phyloP scores from a whole-genome alignment of 2,113 vertebrate genomes.

The Rhombomys opimus region DNA sequence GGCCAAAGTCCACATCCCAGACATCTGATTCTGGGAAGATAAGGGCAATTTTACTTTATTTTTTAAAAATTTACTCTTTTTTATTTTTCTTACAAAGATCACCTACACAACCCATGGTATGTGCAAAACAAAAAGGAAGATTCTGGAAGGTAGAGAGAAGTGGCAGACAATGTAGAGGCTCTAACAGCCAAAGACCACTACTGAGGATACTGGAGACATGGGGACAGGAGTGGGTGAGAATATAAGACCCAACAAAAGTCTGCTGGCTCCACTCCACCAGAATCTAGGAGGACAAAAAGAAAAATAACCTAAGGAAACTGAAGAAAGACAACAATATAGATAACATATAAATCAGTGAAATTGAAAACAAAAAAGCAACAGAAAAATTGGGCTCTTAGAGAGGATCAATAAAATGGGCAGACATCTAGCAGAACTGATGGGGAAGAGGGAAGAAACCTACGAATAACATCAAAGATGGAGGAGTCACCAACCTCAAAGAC shows the following conservation, averaged over 20 bases:
- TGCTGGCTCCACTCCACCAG: background rate
- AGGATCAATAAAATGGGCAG: background rate
- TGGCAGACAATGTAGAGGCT: background rate
- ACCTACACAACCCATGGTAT: background rate
- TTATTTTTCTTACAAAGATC: background rate
- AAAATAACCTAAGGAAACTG: slow-evolving; percentile 5
- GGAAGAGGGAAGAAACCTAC: background rate
- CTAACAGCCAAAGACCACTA: background rate
- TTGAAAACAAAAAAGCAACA: background rate
- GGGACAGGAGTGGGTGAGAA: background rate
- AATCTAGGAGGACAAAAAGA: background rate
- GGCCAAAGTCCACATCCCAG: background rate
- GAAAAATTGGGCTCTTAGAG: background rate
- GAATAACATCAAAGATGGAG: background rate
- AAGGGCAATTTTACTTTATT: too few relatives aligned
- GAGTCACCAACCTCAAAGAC: too few relatives aligned
- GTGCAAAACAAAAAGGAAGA: background rate
- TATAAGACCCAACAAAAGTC: background rate
- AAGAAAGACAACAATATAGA: background rate
- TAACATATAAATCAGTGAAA: background rate
- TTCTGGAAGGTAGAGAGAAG: background rate
- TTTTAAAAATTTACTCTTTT: background rate
- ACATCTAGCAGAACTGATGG: background rate
- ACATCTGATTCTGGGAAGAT: background rate
- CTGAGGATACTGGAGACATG: background rate